Conservation (phyloP, 2,888 invertebrate genomes). For the Sarcophaga carnaria region DNA sequence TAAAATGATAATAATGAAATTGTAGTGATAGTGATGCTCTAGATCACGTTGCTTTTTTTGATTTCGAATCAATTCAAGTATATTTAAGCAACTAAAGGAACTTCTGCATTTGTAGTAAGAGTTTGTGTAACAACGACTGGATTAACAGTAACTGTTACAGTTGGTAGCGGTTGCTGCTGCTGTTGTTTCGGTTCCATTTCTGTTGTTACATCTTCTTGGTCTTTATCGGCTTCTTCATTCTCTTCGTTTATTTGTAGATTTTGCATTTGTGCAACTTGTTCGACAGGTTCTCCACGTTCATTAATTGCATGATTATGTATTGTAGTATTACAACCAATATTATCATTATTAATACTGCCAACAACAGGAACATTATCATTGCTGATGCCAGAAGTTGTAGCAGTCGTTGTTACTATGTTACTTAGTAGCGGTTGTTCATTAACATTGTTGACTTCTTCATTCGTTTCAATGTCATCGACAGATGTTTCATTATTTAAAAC, state of each 20-base stretch:
- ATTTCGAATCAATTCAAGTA: conserved; percentile 25
- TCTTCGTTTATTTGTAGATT: conserved; percentile 67
- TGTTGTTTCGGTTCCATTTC: conserved; percentile 53
- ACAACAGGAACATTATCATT: conserved; percentile 31
- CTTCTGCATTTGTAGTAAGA: conserved; percentile 70
- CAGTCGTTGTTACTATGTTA: conserved; percentile 30
- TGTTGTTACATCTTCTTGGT: conserved; percentile 38
- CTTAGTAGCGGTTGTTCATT: conserved; percentile 47
- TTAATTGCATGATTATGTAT: conserved; percentile 32
- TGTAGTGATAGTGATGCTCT: conserved; percentile 25
- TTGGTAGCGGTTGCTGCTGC: conserved; percentile 36
- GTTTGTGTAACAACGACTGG: conserved; percentile 64
- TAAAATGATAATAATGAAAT: conserved; percentile 13
- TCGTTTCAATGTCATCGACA: conserved; percentile 74
- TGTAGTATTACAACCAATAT: conserved; percentile 71
- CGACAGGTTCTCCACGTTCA: conserved; percentile 74
- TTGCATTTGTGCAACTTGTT: conserved; percentile 76
- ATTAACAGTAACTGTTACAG: conserved; percentile 62
- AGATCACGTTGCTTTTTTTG: conserved; percentile 16
- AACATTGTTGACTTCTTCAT: conserved; percentile 47
- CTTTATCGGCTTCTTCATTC: conserved; percentile 62
- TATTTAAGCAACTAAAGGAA: conserved; percentile 72
- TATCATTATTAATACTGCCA: conserved; percentile 69
- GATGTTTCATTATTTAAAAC: conserved; percentile 76
- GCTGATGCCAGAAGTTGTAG: conserved; percentile 25